phyloP scores from a whole-genome alignment of 2,888 invertebrate species.

The Aquatica leii region DNA sequence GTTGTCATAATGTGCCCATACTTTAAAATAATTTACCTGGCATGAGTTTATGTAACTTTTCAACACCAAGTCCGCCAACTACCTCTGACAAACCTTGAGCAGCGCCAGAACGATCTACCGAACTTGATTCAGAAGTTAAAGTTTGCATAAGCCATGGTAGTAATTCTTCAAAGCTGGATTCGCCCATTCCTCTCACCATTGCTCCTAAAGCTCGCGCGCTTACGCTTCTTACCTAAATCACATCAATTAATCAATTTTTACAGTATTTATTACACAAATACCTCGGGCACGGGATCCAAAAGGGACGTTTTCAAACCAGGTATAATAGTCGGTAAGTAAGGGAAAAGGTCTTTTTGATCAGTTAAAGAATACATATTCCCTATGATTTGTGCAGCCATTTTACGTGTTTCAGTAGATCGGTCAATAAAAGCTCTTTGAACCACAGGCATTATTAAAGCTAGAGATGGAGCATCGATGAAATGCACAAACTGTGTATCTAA shows the following conservation, averaged over 20 bases:
- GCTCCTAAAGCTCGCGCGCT: slow-evolving; percentile 96
- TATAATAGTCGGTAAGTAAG: slow-evolving; percentile 95
- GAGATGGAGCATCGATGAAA: slow-evolving; percentile 97
- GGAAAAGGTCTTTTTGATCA: slow-evolving; percentile 97
- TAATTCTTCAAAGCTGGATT: slow-evolving; percentile 93
- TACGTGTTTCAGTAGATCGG: slow-evolving; percentile 95
- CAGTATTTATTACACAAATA: slow-evolving; percentile 48
- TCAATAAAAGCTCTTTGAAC: slow-evolving; percentile 98
- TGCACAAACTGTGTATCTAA: slow-evolving; percentile 98
- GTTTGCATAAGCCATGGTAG: slow-evolving; percentile 99
- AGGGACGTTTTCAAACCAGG: slow-evolving; percentile 96
- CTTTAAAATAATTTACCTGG: slow-evolving; percentile 65
- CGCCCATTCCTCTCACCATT: slow-evolving; percentile 98
- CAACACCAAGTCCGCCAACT: slow-evolving; percentile 93
- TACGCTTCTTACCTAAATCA: slow-evolving; percentile 81
- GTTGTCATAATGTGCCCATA: too few relatives aligned
- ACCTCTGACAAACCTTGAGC: slow-evolving; percentile 93
- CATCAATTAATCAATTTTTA: slow-evolving; percentile 4
- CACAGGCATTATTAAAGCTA: slow-evolving; percentile 99
- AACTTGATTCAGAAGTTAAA: slow-evolving; percentile 91
- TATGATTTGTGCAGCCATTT: slow-evolving; percentile 99
- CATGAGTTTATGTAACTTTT: slow-evolving; percentile 96
- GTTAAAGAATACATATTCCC: slow-evolving; percentile 99
- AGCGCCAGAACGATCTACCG: slow-evolving; percentile 95
- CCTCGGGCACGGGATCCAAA: slow-evolving; percentile 97